These are phyloP conservation scores for Mustelus asterias DNA, from an alignment of 2,113 vertebrate genomes.

Conservation along the genomic window DNA sequence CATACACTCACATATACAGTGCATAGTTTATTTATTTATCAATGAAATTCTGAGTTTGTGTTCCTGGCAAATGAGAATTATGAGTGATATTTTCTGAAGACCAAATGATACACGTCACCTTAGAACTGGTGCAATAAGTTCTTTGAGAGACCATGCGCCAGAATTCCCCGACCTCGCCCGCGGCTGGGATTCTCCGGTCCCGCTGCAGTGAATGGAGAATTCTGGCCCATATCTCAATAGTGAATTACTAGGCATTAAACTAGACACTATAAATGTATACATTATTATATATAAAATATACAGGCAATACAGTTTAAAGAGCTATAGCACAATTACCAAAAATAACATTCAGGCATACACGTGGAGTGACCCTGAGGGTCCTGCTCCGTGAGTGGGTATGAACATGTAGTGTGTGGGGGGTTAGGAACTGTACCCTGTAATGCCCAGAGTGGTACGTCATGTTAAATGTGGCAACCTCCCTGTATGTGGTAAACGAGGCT, in stretches of 20 bases:
- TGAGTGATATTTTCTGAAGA: neutral
- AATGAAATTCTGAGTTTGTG: neutral
- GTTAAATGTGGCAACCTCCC: neutral
- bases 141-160: neutral
- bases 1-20: neutral
- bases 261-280: conserved; percentile 24
- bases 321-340: conserved; percentile 32
- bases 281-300: conserved; percentile 33
- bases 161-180: no score
- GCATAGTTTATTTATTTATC: conserved; percentile 30
- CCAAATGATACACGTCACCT: neutral
- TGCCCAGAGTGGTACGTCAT: neutral
- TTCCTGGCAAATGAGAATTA: neutral
- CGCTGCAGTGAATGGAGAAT: no score
- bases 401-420: neutral
- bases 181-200: no score
- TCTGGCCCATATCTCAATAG: neutral
- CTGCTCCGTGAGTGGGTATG: neutral
- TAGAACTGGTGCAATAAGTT: neutral
- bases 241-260: conserved; percentile 29
- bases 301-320: conserved; percentile 9
- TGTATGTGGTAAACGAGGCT: neutral
- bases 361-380: neutral
- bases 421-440: neutral
- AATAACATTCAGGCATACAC: neutral